Evolutionary conservation across 2,888 invertebrate genomes (phyloP), one percentile per base, ranked within the genome.

Genomic region (Phaedon cochleariae): DNA sequence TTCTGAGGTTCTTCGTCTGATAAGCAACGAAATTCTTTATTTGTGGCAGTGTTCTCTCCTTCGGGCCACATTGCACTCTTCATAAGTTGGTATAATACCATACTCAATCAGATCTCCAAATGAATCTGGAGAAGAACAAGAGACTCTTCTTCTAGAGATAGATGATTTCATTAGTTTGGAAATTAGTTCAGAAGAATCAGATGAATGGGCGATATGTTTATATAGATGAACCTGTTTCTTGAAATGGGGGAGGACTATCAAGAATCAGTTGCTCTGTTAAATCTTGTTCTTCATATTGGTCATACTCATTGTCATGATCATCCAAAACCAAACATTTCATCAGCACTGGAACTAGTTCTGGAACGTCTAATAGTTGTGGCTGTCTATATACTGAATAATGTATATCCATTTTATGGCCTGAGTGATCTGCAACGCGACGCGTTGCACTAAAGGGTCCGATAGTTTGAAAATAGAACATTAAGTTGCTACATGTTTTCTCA

Each of bases 401-500:
- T 41, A 61, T 61, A 9, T 61, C 45, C 18, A n/a, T 12, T 12
- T 61, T 6, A 41, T 61, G 61, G 6, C 61, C 54, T 31, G 53
- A 29, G 20, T 41, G 45, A 9, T 53, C 20, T 18, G 62, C 54
- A n/a, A n/a, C n/a, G n/a, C n/a, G 15, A 54, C 15, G 20, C 31
- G 22, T 22, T 55, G 10, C 2, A 59, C 26, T 20, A 52, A 12
- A n/a, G 17, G 17, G 17, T 63, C 59, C 7, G 52, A 18, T 29
- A 59, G 17, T 21, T 63, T 63, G 41, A 17, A 45, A 34, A 53
- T 18, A 20, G 29, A 17, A 31, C 63, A 59, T 10, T 29, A 17
- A 20, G 58, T 64, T n/a, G 63, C 58, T 21, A 59, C 37, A 12
- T 64, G 59, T 59, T 64, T 64, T n/a, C 63, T 10, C 17, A 58